Conservation (phyloP, 2,888 invertebrate genomes). For the Nomada hirtipes region DNA sequence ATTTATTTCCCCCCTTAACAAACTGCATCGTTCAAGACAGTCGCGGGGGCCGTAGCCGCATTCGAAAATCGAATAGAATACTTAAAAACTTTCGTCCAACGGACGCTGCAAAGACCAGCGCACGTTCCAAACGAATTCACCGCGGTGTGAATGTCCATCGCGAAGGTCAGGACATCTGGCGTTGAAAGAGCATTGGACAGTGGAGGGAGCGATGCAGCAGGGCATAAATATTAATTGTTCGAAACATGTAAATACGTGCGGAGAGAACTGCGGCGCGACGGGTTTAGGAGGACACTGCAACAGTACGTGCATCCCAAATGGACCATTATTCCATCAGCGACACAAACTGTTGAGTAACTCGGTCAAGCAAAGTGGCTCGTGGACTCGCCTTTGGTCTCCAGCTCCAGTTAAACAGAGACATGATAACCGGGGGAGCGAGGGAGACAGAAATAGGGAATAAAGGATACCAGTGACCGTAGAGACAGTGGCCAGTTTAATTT, state of each 20-base stretch:
- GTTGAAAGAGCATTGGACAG: slow-evolving; percentile 40
- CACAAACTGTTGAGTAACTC: slow-evolving; percentile 82
- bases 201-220: slow-evolving; percentile 51
- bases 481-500: slow-evolving; percentile 72
- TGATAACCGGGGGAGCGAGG: background rate
- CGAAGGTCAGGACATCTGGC: slow-evolving; percentile 15
- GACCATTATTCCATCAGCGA: slow-evolving; percentile 83
- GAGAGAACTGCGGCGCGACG: slow-evolving; percentile 61
- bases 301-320: slow-evolving; percentile 83
- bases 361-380: slow-evolving; percentile 72
- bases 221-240: slow-evolving; percentile 83
- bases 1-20: too few relatives aligned
- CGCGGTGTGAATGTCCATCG: slow-evolving; percentile 27
- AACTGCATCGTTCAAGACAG: too few relatives aligned
- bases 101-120: background rate
- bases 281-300: slow-evolving; percentile 71
- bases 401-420: slow-evolving; percentile 16
- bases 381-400: slow-evolving; percentile 58
- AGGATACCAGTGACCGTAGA: slow-evolving; percentile 28
- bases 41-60: too few relatives aligned
- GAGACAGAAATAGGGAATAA: slow-evolving; percentile 3
- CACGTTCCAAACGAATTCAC: slow-evolving; percentile 11
- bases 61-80: background rate
- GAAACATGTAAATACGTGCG: slow-evolving; percentile 82
- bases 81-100: background rate